Evolutionary conservation across 2,797 vertebrate species (phyloP), one percentile per base, ranked within the genome.

Genomic region (Oophaga sylvatica): DNA sequence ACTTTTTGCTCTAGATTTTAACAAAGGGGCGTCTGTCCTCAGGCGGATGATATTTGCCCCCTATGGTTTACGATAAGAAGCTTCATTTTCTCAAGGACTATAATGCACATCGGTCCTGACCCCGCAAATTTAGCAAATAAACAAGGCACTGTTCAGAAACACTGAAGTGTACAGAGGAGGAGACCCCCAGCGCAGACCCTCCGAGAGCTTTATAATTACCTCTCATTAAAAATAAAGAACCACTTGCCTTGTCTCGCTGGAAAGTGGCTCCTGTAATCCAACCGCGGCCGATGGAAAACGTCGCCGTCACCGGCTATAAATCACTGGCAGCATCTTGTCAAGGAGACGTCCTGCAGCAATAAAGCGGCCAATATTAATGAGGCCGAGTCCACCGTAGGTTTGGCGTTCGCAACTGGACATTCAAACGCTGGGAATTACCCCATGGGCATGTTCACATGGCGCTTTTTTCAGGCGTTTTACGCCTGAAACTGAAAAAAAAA

Each of bases 51-150:
- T 13, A 62, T 29, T 13, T 22, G 16, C 67, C 67, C 60, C 70
- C 45, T 45, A 57, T 26, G 45, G 86, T 83, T 59, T 87, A 29
- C 73, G 59, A 86, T 83, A 77, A 45, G 41, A 53, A 7, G 56
- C 29, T 26, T 67, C 53, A 20, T 13, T 45, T 73, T 65, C 45
- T 19, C 45, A 17, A 29, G 15, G 62, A 79, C 29, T 35, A 22
- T 73, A 57, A 73, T 73, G 22, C 17, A 57, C n/a, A 57, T 80
- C 78, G 35, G 60, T 22, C 31, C 2, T 22, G 78, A 70, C 85
- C 62, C 56, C 6, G 15, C 35, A 67, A 80, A 80, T 86, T 80
- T 71, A 29, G 29, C 81, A 87, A 83, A 87, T 83, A 87, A 87
- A 83, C 86, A 17, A 16, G 2, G 35, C 70, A 56, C 53, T 87